Conservation (phyloP, 2,888 invertebrate genomes). For the Pyrrhosoma nymphula region DNA sequence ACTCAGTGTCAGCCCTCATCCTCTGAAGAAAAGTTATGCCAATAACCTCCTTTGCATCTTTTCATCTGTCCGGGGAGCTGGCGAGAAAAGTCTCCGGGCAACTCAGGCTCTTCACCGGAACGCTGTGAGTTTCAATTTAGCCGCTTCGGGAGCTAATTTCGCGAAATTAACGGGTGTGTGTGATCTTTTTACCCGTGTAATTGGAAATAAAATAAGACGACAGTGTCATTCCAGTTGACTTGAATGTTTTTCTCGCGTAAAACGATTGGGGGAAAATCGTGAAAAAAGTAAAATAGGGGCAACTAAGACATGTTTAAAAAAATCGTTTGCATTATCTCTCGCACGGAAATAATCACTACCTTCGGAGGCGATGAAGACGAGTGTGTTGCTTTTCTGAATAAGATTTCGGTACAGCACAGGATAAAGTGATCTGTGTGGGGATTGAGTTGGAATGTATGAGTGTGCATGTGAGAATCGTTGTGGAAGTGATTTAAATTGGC, state of each 20-base stretch:
- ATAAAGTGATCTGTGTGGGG: background rate
- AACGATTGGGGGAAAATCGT: background rate
- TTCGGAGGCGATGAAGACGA: background rate
- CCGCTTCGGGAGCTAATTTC: background rate
- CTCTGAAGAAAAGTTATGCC: background rate
- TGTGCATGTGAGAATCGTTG: background rate
- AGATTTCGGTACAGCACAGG: background rate
- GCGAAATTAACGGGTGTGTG: background rate
- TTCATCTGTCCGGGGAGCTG: background rate
- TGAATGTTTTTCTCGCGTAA: background rate
- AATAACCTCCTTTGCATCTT: background rate
- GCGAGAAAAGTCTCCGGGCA: background rate
- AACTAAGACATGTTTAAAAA: background rate
- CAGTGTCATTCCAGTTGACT: background rate
- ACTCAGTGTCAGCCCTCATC: background rate
- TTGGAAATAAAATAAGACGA: background rate
- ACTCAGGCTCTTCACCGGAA: background rate
- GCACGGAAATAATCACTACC: background rate
- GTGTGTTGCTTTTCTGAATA: background rate
- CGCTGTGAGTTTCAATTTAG: constrained; percentile 30
- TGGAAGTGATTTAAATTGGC: background rate
- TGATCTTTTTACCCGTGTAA: background rate
- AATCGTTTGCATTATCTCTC: background rate
- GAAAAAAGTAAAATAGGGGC: background rate
- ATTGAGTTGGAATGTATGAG: background rate